Evolutionary conservation across 2,888 invertebrate species (phyloP).

Genomic region (Elysia crispata): DNA sequence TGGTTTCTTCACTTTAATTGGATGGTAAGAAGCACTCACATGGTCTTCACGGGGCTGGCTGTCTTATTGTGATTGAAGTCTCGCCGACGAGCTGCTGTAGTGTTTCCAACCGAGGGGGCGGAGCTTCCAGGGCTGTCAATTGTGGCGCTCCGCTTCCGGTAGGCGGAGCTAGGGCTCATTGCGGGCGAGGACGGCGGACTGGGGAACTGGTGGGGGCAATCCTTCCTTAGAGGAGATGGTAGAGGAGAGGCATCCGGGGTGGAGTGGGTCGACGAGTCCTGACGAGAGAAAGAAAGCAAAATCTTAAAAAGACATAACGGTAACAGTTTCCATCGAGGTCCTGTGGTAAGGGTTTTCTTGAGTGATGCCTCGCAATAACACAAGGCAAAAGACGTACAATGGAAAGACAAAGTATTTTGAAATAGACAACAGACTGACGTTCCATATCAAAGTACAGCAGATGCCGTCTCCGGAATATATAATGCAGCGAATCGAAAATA

Average conservation of each 20-base stretch:
- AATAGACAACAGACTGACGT: too few relatives aligned
- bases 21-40: slow-evolving; percentile 25
- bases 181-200: slow-evolving; percentile 62
- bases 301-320: neutral
- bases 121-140: slow-evolving; percentile 59
- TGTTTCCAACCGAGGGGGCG: slow-evolving; percentile 17
- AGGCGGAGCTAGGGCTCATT: slow-evolving; percentile 32
- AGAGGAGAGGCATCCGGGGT: slow-evolving; percentile 70
- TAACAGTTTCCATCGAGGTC: neutral
- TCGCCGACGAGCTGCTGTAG: slow-evolving; percentile 24
- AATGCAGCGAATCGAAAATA: too few relatives aligned
- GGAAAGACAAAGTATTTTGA: too few relatives aligned
- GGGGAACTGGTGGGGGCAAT: slow-evolving; percentile 64
- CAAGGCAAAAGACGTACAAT: too few relatives aligned
- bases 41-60: slow-evolving; percentile 37
- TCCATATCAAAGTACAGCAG: too few relatives aligned
- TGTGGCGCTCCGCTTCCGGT: slow-evolving; percentile 67
- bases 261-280: slow-evolving; percentile 64
- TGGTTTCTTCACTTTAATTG: neutral
- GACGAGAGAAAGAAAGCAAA: slow-evolving; percentile 37
- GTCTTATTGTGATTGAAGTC: slow-evolving; percentile 53
- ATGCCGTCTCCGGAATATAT: too few relatives aligned
- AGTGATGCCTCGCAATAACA: too few relatives aligned
- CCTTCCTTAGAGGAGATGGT: slow-evolving; percentile 60
- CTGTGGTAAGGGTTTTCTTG: too few relatives aligned